phyloP scores from a whole-genome alignment of 2,113 vertebrate species.

The Micromys minutus region DNA sequence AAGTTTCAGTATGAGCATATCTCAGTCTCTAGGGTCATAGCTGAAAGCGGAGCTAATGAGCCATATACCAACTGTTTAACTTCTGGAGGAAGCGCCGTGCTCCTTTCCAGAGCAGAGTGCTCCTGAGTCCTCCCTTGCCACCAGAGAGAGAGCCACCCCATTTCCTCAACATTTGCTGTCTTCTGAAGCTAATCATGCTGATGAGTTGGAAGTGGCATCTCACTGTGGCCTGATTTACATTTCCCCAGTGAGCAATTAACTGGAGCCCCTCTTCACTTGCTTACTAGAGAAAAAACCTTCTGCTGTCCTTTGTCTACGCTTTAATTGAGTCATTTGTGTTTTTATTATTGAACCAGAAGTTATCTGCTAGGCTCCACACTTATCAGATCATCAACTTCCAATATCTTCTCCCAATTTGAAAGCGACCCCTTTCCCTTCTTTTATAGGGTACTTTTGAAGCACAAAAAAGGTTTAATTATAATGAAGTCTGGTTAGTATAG shows the following conservation, averaged over 20 bases:
- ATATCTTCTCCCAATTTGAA: background rate
- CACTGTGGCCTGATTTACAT: background rate
- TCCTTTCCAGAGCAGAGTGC: background rate
- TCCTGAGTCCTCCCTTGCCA: too few relatives aligned
- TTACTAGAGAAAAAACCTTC: background rate
- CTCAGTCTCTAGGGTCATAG: background rate
- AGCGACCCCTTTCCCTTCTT: background rate
- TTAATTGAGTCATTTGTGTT: background rate
- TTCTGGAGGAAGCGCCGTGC: background rate
- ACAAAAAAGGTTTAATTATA: background rate
- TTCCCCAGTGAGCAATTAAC: background rate
- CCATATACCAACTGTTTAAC: background rate
- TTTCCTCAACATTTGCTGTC: background rate
- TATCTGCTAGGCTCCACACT: background rate
- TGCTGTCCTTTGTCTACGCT: background rate
- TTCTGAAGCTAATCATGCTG: background rate
- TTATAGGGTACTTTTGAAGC: background rate
- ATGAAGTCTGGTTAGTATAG: background rate
- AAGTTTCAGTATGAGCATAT: background rate
- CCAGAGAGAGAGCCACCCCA: rapidly evolving
- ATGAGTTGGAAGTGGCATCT: background rate
- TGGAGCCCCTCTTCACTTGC: background rate
- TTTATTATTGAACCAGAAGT: background rate
- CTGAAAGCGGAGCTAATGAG: background rate
- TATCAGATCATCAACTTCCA: background rate